These are phyloP conservation scores for Platysternon megacephalum DNA, from an alignment of 2,113 vertebrate genomes.

Conservation along the genomic window DNA sequence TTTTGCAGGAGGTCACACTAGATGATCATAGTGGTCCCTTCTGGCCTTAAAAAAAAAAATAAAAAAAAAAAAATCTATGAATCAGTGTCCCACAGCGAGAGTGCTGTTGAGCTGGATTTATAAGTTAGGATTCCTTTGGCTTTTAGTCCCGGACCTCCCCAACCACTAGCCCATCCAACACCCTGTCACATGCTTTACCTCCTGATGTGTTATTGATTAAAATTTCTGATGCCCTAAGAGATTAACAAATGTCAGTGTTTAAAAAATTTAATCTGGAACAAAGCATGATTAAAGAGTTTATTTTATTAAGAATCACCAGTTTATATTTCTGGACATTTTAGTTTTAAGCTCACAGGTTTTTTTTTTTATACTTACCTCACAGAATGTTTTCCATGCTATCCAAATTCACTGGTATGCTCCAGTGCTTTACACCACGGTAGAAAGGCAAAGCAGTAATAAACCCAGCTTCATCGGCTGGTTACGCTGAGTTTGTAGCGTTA, in stretches of 20 bases:
- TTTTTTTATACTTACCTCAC: not conserved
- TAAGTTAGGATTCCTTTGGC: rapidly evolving
- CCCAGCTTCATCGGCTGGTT: not conserved
- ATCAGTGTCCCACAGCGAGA: not conserved
- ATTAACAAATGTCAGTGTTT: not conserved
- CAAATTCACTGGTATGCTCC: rapidly evolving
- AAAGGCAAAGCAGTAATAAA: not conserved
- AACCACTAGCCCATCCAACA: not conserved
- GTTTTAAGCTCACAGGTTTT: not conserved
- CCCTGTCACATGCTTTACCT: not conserved
- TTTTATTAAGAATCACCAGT: not conserved
- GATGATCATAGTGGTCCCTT: rapidly evolving
- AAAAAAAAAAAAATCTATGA: not conserved
- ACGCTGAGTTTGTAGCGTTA: not conserved
- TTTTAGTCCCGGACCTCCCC: not conserved
- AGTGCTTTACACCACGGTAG: not conserved
- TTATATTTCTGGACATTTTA: not conserved
- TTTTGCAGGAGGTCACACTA: not conserved
- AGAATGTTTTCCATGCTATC: not conserved
- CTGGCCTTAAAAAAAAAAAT: not conserved
- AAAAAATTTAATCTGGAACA: no score
- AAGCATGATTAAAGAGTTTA: not conserved
- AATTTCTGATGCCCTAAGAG: not conserved
- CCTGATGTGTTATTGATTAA: not conserved
- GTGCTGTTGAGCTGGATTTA: not conserved